Evolutionary conservation across 2,113 vertebrate genomes (phyloP).

Genomic region (Pan paniscus): DNA sequence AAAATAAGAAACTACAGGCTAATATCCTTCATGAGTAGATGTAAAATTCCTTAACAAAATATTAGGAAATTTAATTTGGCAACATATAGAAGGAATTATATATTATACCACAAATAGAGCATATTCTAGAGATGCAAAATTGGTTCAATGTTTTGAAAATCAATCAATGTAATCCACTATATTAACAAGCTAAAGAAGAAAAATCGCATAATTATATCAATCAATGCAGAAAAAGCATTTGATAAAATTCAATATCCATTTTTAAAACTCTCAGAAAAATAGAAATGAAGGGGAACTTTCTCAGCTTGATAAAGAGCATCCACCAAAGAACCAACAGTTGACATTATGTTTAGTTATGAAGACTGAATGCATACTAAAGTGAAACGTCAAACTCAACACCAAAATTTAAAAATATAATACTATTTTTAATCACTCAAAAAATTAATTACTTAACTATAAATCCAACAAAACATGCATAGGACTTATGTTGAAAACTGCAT

Average conservation of each 20-base stretch:
- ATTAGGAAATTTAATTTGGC: background rate
- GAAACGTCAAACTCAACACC: background rate
- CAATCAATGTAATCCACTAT: background rate
- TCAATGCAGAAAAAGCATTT: background rate
- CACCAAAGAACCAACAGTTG: background rate
- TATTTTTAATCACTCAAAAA: background rate
- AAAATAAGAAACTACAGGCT: background rate
- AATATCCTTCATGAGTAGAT: conserved; percentile 3
- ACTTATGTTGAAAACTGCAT: background rate
- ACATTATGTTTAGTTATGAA: background rate
- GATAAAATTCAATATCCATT: background rate
- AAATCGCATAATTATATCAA: background rate
- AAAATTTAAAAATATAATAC: background rate
- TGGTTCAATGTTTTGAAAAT: background rate
- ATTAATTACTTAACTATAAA: background rate
- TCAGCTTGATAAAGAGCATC: background rate
- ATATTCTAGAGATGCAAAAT: background rate
- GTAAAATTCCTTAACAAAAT: conserved; percentile 45
- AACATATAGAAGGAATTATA: conserved; percentile 7
- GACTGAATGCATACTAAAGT: background rate
- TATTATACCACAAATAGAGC: background rate
- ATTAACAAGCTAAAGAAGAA: background rate
- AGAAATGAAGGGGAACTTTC: background rate
- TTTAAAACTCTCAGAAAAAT: background rate
- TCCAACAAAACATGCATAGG: background rate